phyloP scores from a whole-genome alignment of 2,113 vertebrate genomes.

The Anguilla rostrata region DNA sequence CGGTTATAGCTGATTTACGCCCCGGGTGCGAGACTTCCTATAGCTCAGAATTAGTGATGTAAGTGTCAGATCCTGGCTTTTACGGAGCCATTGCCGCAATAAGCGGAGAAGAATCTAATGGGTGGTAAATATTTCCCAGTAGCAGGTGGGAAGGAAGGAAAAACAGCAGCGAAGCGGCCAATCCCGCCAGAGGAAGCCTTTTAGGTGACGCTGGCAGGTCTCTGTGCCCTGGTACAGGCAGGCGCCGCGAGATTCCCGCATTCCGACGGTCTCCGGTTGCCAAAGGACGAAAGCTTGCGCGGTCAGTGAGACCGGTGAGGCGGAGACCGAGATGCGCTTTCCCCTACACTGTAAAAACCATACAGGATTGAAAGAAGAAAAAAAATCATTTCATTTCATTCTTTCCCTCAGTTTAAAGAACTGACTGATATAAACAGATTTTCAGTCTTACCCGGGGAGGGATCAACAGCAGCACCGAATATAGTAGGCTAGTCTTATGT shows the following conservation, averaged over 20 bases:
- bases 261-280: neutral
- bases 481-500: no score
- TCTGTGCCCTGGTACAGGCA: slow-evolving; percentile 13
- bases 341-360: no score
- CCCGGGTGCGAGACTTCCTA: neutral
- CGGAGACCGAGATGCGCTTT: no score
- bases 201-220: neutral
- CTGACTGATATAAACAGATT: no score
- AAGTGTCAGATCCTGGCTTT: neutral
- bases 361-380: no score
- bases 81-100: slow-evolving; percentile 1
- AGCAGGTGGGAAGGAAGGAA: neutral
- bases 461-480: no score
- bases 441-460: no score
- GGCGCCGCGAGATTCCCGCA: neutral
- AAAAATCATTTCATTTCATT: no score
- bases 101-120: slow-evolving; percentile 7
- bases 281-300: no score
- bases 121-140: slow-evolving; percentile 13
- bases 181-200: neutral
- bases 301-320: no score
- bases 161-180: neutral
- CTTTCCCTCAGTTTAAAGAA: no score
- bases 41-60: neutral
- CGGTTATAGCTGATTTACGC: neutral